These are phyloP conservation scores for Apogon hyalosoma DNA, from an alignment of 2,797 vertebrate species.

Conservation along the genomic window DNA sequence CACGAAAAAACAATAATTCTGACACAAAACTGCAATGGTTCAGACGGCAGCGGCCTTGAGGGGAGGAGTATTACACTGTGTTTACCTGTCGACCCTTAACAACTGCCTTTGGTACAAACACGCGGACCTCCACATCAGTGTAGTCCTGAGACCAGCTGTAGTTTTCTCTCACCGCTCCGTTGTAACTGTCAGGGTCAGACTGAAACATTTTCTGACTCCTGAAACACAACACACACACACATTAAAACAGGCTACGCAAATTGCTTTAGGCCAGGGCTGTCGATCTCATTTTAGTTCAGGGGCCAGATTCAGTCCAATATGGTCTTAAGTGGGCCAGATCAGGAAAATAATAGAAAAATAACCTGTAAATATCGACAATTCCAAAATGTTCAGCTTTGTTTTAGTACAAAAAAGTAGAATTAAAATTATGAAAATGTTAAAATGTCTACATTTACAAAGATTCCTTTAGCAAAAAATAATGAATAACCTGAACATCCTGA, in stretches of 20 bases:
- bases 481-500: too few relatives aligned
- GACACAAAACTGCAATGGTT: not conserved
- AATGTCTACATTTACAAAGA: too few relatives aligned
- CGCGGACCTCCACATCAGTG: conserved; percentile 93
- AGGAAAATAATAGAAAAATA: too few relatives aligned
- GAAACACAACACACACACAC: conserved; percentile 22
- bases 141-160: conserved; percentile 98
- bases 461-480: too few relatives aligned
- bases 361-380: too few relatives aligned
- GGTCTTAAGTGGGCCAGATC: too few relatives aligned
- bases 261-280: too few relatives aligned
- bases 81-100: conserved; percentile 94
- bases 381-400: too few relatives aligned
- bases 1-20: not conserved
- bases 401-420: too few relatives aligned
- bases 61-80: not conserved
- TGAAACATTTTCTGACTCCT: conserved; percentile 87
- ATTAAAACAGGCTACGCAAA: not conserved
- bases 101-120: conserved; percentile 89
- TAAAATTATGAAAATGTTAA: too few relatives aligned
- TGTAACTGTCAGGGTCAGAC: conserved; percentile 93
- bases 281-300: too few relatives aligned
- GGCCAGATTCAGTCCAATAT: too few relatives aligned
- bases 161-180: conserved; percentile 92
- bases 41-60: not conserved